Conservation (phyloP, 1,140 invertebrate genomes). For the Brachionus rotundiformis region DNA sequence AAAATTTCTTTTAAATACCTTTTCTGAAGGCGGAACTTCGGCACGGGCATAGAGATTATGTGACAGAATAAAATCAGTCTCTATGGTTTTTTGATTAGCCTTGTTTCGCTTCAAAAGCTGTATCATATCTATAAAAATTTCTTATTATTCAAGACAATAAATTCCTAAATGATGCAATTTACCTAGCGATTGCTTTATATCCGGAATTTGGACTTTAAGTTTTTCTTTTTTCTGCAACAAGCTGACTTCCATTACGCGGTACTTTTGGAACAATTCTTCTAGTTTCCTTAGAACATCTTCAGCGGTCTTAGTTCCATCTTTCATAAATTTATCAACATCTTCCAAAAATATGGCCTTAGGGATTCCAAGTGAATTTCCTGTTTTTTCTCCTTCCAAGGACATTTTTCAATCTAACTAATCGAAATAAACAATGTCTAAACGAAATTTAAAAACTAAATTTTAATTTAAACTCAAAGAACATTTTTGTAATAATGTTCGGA, state of each 20-base stretch:
- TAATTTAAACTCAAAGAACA: not conserved
- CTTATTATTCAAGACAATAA: not conserved
- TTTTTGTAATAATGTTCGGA: not conserved
- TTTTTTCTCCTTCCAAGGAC: constrained; percentile 35
- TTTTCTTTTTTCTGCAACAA: constrained; percentile 43
- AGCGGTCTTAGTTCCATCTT: constrained; percentile 24
- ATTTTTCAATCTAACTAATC: not conserved
- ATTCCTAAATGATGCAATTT: not conserved
- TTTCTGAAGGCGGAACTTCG: constrained; percentile 32
- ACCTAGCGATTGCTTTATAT: constrained; percentile 49
- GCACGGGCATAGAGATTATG: constrained; percentile 36
- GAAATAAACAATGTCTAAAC: no score
- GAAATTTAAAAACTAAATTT: not conserved
- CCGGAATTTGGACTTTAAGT: constrained; percentile 39
- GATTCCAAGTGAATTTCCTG: constrained; percentile 49
- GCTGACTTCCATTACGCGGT: constrained; percentile 45
- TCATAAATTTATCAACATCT: constrained; percentile 52
- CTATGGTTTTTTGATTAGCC: constrained; percentile 16
- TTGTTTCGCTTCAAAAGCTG: constrained; percentile 44
- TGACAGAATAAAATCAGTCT: constrained; percentile 45
- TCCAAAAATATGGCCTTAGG: constrained; percentile 52
- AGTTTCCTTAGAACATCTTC: constrained; percentile 34
- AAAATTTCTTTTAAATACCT: not conserved
- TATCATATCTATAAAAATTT: constrained; percentile 32
- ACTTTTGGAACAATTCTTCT: constrained; percentile 48